Evolutionary conservation across 2,113 vertebrate genomes (phyloP).

Genomic region (Syngnathus floridae): DNA sequence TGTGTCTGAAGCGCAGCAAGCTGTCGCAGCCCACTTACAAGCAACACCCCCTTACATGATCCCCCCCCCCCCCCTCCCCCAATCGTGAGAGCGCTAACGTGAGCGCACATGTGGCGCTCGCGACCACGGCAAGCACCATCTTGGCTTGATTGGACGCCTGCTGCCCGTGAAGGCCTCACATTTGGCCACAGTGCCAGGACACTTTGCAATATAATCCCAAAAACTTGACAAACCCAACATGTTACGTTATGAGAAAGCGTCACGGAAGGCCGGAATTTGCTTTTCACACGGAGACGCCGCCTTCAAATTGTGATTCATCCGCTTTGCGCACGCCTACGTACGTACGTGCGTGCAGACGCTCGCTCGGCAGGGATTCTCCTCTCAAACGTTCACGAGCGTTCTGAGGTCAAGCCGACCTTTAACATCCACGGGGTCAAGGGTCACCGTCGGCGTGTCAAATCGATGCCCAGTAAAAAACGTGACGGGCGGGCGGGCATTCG

Average conservation of each 20-base stretch:
- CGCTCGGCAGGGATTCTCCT: not conserved
- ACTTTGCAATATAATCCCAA: not conserved
- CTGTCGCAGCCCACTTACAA: slow-evolving; percentile 42
- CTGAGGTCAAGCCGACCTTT: not conserved
- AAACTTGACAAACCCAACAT: not conserved
- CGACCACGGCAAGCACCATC: slow-evolving; percentile 17
- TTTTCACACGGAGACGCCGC: not conserved
- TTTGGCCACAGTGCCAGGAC: not conserved
- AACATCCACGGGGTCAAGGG: not conserved
- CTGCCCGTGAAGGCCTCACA: not conserved
- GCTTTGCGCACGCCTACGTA: too few relatives aligned
- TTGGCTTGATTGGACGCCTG: not conserved
- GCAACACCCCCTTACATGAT: not conserved
- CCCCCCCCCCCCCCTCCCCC: slow-evolving; percentile 18
- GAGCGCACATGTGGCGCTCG: slow-evolving; percentile 34
- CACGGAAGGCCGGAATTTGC: not conserved
- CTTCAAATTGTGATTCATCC: too few relatives aligned
- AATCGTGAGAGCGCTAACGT: slow-evolving; percentile 33
- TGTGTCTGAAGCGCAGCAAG: slow-evolving; percentile 60
- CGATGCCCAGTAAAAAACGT: not conserved
- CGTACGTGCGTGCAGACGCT: not conserved
- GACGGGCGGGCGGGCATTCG: not conserved
- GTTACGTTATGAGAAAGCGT: not conserved
- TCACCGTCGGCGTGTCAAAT: not conserved
- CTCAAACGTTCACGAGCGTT: not conserved